A percentile compares a stretch with the other conserved stretches of the same genome.
Evolutionary conservation across 2,797 vertebrate genomes (phyloP).

Genomic region (Psittacula derbiana): DNA sequence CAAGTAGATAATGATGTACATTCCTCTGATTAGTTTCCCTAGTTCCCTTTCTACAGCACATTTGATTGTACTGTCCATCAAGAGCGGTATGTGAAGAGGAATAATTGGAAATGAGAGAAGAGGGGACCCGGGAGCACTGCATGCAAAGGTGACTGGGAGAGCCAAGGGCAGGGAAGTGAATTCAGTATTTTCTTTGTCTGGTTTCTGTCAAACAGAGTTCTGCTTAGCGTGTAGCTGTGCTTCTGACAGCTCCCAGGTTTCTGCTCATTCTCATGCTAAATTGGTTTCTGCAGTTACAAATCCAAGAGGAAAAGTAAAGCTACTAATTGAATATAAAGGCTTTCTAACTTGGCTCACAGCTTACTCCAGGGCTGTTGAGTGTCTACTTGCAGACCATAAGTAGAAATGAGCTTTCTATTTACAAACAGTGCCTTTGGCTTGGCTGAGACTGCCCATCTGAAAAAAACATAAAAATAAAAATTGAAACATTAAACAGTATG

Average conservation of each 20-base stretch:
- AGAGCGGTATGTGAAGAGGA: neutral
- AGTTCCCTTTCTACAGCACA: neutral
- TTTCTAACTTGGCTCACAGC: conserved; percentile 15
- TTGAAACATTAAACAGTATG: neutral
- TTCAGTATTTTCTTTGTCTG: neutral
- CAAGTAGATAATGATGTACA: neutral
- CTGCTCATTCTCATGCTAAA: conserved; percentile 42
- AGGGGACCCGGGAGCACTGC: neutral
- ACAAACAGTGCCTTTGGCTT: neutral
- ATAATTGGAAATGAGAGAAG: neutral
- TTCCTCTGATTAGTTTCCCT: neutral
- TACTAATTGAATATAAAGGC: conserved; percentile 40
- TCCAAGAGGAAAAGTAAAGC: conserved; percentile 11
- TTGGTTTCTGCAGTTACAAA: conserved; percentile 41
- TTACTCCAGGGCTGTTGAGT: neutral
- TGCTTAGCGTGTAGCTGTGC: neutral
- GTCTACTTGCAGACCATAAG: neutral
- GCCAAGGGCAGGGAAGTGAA: neutral
- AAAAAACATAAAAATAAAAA: too few species aligned
- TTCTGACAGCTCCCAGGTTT: conserved; percentile 20
- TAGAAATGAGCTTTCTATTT: conserved; percentile 10
- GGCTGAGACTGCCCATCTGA: neutral
- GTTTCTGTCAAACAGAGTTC: neutral
- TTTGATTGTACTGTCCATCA: neutral
- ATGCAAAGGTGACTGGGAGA: neutral